Conservation (phyloP, 2,797 vertebrate genomes). For the Parauchenoglanis punctatus region DNA sequence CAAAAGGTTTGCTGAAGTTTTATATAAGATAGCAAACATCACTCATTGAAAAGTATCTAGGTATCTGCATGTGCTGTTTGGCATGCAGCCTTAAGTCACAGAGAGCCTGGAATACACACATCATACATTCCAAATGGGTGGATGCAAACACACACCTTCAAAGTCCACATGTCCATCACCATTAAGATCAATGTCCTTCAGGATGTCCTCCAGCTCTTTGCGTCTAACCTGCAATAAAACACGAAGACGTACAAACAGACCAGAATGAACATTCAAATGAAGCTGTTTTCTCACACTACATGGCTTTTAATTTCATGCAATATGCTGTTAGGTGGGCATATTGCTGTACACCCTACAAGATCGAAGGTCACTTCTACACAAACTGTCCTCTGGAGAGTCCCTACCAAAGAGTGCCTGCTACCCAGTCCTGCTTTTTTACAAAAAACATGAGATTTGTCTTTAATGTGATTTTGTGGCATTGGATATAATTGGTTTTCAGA, state of each 20-base stretch:
- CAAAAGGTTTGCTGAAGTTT: not conserved
- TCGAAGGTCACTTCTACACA: not conserved
- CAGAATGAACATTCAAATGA: not conserved
- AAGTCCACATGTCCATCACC: constrained; percentile 97
- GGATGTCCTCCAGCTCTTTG: constrained; percentile 95
- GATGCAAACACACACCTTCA: constrained; percentile 82
- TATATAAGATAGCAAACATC: not conserved
- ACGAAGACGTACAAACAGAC: not conserved
- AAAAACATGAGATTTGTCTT: not conserved
- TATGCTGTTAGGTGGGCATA: not conserved
- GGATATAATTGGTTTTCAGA: no score
- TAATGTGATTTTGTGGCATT: not conserved
- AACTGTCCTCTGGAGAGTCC: not conserved
- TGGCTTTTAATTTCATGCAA: not conserved
- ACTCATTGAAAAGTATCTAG: not conserved
- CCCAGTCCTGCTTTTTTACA: not conserved
- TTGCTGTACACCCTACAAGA: not conserved
- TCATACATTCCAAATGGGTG: no score
- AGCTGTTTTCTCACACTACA: not conserved
- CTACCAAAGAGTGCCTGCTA: not conserved
- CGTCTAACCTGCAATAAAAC: constrained; percentile 81
- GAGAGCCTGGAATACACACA: not conserved
- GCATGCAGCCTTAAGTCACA: not conserved
- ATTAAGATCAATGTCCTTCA: constrained; percentile 95
- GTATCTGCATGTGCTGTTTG: not conserved